Base-by-base conservation (phyloP, 1,140 invertebrate genomes). In the Notospermus geniculatus region DNA sequence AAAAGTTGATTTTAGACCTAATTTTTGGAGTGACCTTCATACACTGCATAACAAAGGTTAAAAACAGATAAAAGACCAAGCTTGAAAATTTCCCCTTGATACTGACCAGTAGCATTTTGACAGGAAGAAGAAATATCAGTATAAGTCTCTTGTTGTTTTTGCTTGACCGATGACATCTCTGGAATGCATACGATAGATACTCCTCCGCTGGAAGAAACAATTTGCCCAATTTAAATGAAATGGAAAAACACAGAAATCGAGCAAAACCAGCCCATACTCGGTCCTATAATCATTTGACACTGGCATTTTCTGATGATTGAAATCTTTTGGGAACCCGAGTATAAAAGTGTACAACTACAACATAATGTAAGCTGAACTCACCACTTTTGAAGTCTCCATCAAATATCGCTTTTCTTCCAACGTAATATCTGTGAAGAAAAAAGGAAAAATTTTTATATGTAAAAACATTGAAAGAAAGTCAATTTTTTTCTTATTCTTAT, bases 351-450 rank as follows among this genome's bases (percentile, higher is more conserved):
- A n/a, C n/a, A n/a, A n/a, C n/a, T n/a, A n/a, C n/a, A n/a, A n/a
- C n/a, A n/a, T n/a, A n/a, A n/a, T n/a, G n/a, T n/a, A n/a, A 50
- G 19, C 4, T 4, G 4, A 23, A 27, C 59, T 80, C 82, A 89
- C 88, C 88, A 54, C 86, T 85, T 80, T 90, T 90, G 75, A 95
- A 97, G 77, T 98, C 92, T 65, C 92, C 95, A 80, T 98, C 95
- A 81, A 98, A 98, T 91, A 98, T 97, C 1, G 93, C 91, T 80
- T 98, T 97, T 5, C 95, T 85, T 1, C 96, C 96, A 19, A 97
- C 92, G 84, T 95, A 98, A 83, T 97, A 98, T 73, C 79, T 82
- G 66, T 54, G 66, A 57, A 70, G 69, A 50, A 57, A 68, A 63
- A 65, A 22, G 23, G 45, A 60, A 59, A 57, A 9, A 59, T 28